phyloP scores from a whole-genome alignment of 2,888 invertebrate genomes.

The Ommatoiulus sabulosus region DNA sequence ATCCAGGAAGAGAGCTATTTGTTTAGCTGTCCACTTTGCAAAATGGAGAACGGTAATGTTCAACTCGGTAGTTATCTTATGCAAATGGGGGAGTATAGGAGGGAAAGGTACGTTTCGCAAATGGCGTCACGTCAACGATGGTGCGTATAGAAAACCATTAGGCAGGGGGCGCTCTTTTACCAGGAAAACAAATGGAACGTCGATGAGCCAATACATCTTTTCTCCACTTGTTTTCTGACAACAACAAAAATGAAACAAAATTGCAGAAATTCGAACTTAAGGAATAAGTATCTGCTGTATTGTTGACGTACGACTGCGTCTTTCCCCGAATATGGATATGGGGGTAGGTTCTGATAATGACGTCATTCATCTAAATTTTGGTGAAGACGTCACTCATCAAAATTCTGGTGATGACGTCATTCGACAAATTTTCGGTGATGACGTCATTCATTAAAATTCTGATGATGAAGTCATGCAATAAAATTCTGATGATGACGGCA shows the following conservation, averaged over 20 bases:
- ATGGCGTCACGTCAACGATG: background rate
- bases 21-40: constrained; percentile 28
- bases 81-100: background rate
- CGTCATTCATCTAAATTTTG: too few species aligned
- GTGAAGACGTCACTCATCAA: too few species aligned
- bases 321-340: too few species aligned
- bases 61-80: background rate
- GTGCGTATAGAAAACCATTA: too few species aligned
- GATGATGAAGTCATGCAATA: too few species aligned
- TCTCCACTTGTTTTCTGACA: background rate
- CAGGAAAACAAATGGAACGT: background rate
- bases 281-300: too few species aligned
- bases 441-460: too few species aligned
- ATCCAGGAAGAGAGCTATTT: constrained; percentile 28
- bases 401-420: too few species aligned
- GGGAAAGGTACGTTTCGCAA: background rate
- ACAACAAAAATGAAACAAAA: background rate
- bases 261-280: background rate
- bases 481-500: too few species aligned
- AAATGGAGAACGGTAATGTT: constrained; percentile 28
- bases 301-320: too few species aligned
- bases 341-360: too few species aligned
- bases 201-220: background rate
- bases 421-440: too few species aligned
- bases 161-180: background rate